A percentile compares a stretch with the other conserved stretches of the same genome.
These are phyloP conservation scores for Nebria brevicollis DNA, from an alignment of 2,888 invertebrate genomes.

Conservation along the genomic window DNA sequence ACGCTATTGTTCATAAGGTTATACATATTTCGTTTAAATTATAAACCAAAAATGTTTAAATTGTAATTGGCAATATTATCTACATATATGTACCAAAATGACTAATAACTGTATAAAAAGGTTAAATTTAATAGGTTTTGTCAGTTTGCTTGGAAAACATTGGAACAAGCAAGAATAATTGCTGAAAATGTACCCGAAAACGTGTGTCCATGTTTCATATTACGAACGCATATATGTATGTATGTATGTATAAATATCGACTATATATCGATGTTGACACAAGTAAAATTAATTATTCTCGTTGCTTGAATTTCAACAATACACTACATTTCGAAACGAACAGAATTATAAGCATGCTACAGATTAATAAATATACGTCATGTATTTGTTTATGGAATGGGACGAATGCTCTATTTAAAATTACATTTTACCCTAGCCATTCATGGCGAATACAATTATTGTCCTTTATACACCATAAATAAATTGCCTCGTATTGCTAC, in stretches of 20 bases:
- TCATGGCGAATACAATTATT: not conserved
- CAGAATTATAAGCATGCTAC: not conserved
- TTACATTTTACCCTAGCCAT: not conserved
- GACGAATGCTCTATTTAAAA: not conserved
- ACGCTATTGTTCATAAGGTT: not conserved
- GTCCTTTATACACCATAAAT: not conserved
- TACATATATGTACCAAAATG: no score
- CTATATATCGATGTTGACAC: not conserved
- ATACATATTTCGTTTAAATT: not conserved
- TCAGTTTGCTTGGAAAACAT: no score
- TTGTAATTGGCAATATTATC: no score
- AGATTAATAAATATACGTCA: not conserved
- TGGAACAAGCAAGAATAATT: no score
- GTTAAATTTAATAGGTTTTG: no score
- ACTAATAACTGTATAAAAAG: no score
- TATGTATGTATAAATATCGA: not conserved
- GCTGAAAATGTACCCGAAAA: no score
- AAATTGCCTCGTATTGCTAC: no score
- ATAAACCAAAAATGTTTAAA: no score
- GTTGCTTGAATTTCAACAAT: not conserved
- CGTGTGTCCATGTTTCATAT: no score
- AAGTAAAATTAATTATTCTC: not conserved
- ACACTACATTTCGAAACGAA: conserved; percentile 1
- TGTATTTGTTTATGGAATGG: not conserved
- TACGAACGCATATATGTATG: no score